A percentile compares a stretch with the other conserved stretches of the same genome.
These are phyloP conservation scores for Toxostoma redivivum DNA, from an alignment of 2,113 vertebrate genomes.

Conservation along the genomic window DNA sequence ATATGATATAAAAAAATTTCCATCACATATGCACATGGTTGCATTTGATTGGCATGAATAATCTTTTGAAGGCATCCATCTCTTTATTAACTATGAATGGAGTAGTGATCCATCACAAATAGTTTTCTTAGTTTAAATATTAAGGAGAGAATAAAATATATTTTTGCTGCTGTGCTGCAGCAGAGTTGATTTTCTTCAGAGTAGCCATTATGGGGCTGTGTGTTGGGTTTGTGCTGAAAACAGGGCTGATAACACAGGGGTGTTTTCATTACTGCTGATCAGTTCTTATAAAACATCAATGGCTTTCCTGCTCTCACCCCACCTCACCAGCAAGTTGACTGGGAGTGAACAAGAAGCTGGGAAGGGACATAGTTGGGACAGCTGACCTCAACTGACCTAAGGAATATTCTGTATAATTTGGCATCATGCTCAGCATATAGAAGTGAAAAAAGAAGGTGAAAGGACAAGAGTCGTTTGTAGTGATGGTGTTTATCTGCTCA, in stretches of 20 bases:
- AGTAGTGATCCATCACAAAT: background rate
- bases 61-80: background rate
- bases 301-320: background rate
- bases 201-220: background rate
- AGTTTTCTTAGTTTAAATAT: background rate
- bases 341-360: background rate
- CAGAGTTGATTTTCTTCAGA: background rate
- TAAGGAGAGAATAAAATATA: background rate
- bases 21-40: background rate
- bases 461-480: background rate
- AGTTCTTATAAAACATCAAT: fast-evolving
- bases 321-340: background rate
- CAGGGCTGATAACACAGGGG: background rate
- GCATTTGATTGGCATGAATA: background rate
- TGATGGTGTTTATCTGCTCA: background rate
- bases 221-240: background rate
- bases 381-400: background rate
- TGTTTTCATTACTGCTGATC: background rate
- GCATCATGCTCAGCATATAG: background rate
- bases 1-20: background rate
- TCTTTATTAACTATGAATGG: background rate
- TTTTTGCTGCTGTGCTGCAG: background rate
- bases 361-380: background rate
- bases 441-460: background rate
- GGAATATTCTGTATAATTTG: background rate